Conservation (phyloP, 2,888 invertebrate genomes). For the Thysanoteuthis rhombus region DNA sequence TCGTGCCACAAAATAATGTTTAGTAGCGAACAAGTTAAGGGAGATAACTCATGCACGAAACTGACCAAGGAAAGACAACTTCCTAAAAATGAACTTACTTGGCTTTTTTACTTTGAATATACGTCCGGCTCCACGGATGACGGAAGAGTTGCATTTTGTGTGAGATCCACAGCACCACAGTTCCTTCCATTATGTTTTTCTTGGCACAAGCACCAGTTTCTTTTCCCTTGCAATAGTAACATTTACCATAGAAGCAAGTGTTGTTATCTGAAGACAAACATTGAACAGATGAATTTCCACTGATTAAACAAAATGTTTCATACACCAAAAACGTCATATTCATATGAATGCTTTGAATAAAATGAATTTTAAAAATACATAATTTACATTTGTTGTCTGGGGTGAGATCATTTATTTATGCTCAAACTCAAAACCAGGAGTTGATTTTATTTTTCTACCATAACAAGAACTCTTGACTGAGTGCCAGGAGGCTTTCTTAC, state of each 20-base stretch:
- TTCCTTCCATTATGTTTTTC: constrained; percentile 78
- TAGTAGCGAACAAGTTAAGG: background rate
- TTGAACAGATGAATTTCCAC: too few relatives aligned
- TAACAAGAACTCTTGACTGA: too few relatives aligned
- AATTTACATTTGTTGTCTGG: too few relatives aligned
- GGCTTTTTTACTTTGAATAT: constrained; percentile 78
- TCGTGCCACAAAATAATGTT: too few relatives aligned
- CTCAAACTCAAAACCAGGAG: too few relatives aligned
- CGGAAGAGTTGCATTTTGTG: constrained; percentile 74
- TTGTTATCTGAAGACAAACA: constrained; percentile 69
- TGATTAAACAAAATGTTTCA: background rate
- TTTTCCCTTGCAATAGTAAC: constrained; percentile 82
- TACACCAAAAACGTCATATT: background rate
- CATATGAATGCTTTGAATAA: constrained; percentile 30
- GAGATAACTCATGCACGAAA: background rate
- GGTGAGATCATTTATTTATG: too few relatives aligned
- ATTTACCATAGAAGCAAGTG: constrained; percentile 88
- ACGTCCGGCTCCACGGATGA: constrained; percentile 92
- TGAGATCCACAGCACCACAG: constrained; percentile 85
- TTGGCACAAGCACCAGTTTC: constrained; percentile 85
- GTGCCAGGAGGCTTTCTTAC: too few relatives aligned
- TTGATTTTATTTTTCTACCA: too few relatives aligned
- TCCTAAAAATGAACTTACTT: constrained; percentile 61
- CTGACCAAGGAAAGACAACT: background rate
- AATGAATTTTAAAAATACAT: too few relatives aligned